Percentiles rank a stretch among this genome's conserved stretches.
Evolutionary conservation across 2,888 invertebrate genomes (phyloP).

Genomic region (Perithous albicinctus): DNA sequence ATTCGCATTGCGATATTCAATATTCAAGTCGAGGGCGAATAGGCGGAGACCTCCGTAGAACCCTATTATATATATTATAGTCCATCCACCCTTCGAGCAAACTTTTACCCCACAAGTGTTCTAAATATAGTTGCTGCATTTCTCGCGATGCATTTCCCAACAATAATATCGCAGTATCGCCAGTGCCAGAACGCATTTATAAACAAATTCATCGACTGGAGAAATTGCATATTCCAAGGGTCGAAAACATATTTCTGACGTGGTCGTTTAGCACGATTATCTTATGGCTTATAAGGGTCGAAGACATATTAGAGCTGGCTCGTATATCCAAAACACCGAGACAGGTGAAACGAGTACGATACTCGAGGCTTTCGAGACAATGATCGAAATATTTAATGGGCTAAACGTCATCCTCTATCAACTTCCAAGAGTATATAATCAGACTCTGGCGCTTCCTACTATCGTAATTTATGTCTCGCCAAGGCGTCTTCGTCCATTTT

Average conservation of each 20-base stretch:
- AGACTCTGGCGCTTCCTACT: not conserved
- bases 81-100: conserved; percentile 36
- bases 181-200: not conserved
- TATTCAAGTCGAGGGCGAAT: conserved; percentile 51
- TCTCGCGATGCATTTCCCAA: not conserved
- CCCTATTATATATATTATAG: no score
- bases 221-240: not conserved
- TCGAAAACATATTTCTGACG: not conserved
- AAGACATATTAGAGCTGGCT: not conserved
- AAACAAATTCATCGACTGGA: not conserved
- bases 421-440: not conserved
- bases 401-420: conserved; percentile 21
- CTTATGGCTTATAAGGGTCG: not conserved
- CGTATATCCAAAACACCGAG: conserved; percentile 8
- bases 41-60: conserved; percentile 17
- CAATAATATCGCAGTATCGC: not conserved
- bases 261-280: conserved; percentile 10
- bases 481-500: not conserved
- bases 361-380: conserved; percentile 29
- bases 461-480: not conserved
- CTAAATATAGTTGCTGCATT: conserved; percentile 41
- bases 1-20: conserved; percentile 55
- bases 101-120: conserved; percentile 46
- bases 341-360: conserved; percentile 23
- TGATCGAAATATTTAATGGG: conserved; percentile 31